Evolutionary conservation across 2,113 vertebrate species (phyloP).

Genomic region (Isichthys henryi): DNA sequence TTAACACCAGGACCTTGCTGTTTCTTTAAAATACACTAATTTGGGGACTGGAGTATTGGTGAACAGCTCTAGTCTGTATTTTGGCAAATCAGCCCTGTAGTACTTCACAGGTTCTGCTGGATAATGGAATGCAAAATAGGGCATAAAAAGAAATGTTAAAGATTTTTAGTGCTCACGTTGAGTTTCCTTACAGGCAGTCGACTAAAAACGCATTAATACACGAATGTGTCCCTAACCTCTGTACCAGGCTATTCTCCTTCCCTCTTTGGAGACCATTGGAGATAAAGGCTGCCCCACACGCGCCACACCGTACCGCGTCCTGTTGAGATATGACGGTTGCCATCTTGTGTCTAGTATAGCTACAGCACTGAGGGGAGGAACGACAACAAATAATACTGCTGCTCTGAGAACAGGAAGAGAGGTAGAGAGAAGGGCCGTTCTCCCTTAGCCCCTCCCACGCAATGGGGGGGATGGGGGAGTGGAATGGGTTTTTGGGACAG

Average conservation of each 20-base stretch:
- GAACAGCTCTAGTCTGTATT: background rate
- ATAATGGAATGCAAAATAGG: background rate
- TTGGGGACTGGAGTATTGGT: background rate
- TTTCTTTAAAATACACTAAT: background rate
- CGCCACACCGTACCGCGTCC: background rate
- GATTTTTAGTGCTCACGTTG: background rate
- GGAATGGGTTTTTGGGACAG: background rate
- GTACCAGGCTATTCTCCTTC: background rate
- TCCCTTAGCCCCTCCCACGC: background rate
- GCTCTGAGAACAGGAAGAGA: constrained; percentile 14
- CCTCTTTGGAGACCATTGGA: background rate
- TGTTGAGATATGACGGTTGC: background rate
- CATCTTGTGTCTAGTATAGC: background rate
- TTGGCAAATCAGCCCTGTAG: background rate
- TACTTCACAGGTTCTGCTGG: background rate
- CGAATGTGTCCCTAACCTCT: background rate
- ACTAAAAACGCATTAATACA: background rate
- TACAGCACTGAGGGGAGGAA: background rate
- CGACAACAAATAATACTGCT: constrained; percentile 13
- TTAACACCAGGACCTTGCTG: background rate
- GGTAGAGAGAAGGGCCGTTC: constrained; percentile 1
- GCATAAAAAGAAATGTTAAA: background rate
- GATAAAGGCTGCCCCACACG: background rate
- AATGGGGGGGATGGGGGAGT: background rate
- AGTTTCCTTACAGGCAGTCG: background rate